Evolutionary conservation across 2,888 invertebrate species (phyloP), one percentile per base, ranked within the genome.

Genomic region (Tenthredo scrophulariae): DNA sequence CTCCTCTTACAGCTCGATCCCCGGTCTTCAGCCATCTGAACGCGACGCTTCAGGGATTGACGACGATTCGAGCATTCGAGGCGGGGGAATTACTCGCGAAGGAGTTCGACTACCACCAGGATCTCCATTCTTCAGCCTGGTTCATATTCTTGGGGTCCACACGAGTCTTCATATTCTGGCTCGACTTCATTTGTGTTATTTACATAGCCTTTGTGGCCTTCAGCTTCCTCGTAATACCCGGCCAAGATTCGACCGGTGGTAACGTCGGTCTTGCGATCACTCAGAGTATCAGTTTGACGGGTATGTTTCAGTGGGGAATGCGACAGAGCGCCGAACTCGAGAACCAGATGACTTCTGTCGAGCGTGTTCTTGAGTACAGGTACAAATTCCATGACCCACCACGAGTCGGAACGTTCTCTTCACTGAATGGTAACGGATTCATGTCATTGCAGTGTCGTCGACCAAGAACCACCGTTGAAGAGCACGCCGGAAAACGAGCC

Each of bases 21-120:
- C 99, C 99, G 0, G 97, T 99, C n/a, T 99, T 98, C 94, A 97
- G 97, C 1, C 98, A 99, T 91, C 94, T 99, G 90, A 97, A 97
- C 91, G 97, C 98, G 40, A 96, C 98, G 0, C 94, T 99, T 6
- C 97, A 97, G 92, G 99, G 99, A 0, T 94, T 99, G 86, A 96
- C 98, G 0, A 98, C 98, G 0, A 98, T 99, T 77, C 95, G 99
- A 84, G 97, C 98, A 0, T 98, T 97, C 91, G 96, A 96, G 9
- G 97, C 97, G 0, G 97, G 98, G 91, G 95, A 96, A 84, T 95
- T 97, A 33, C 96, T 99, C 72, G 96, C 96, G 74, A 94, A 95
- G 50, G 97, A 97, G 92, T 98, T 98, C 90, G 97, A 97, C 89
- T 95, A 95, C 87, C 97, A 97, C 90, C 97, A 97, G 92, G 97